Conservation (phyloP, 2,113 vertebrate species). For the Hiodon alosoides region DNA sequence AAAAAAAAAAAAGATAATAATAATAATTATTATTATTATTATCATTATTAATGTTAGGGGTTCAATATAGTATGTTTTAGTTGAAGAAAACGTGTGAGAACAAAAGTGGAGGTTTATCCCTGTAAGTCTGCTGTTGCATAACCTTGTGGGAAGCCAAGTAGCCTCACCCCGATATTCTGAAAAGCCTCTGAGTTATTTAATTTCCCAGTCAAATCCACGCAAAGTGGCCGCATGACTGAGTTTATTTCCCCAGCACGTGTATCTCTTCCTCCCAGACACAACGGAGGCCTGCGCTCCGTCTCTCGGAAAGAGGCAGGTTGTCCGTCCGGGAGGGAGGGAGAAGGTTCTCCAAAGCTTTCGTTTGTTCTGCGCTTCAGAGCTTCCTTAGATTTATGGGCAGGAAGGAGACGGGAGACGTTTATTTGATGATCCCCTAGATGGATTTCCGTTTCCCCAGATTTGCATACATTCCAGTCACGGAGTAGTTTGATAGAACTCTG, state of each 20-base stretch:
- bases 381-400: neutral
- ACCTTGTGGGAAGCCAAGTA: slow-evolving; percentile 49
- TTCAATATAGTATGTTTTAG: slow-evolving; percentile 26
- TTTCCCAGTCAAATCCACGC: no score
- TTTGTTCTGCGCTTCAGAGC: neutral
- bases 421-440: neutral
- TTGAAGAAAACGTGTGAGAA: slow-evolving; percentile 46
- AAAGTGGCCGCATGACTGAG: neutral
- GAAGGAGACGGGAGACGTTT: neutral
- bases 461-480: slow-evolving; percentile 39
- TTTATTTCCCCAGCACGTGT: neutral
- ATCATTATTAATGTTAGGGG: no score
- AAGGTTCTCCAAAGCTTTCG: neutral
- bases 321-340: neutral
- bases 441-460: slow-evolving; percentile 22
- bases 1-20: no score
- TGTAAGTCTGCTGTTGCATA: slow-evolving; percentile 51
- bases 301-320: no score
- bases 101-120: slow-evolving; percentile 53
- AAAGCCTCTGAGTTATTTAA: slow-evolving; percentile 38
- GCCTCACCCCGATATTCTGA: slow-evolving; percentile 46
- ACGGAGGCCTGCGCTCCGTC: no score
- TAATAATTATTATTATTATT: neutral
- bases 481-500: slow-evolving; percentile 35
- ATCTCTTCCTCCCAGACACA: no score